Evolutionary conservation across 1,140 invertebrate species (phyloP).

Genomic region (Ruditapes philippinarum): DNA sequence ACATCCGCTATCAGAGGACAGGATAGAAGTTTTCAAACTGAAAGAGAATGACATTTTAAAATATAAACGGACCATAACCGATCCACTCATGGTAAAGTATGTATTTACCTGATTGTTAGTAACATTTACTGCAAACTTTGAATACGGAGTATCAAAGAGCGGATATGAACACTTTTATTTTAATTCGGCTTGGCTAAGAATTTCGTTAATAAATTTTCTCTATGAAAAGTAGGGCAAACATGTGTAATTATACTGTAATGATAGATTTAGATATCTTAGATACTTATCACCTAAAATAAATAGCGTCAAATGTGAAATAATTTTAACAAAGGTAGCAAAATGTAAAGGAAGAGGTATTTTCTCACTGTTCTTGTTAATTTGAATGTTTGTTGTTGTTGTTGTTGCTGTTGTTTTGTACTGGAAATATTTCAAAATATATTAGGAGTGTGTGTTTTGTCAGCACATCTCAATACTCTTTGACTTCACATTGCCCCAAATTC

Average conservation of each 20-base stretch:
- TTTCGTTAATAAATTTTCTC: neutral
- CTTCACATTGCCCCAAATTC: no score
- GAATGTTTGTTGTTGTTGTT: no score
- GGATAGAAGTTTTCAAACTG: slow-evolving; percentile 37
- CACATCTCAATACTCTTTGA: no score
- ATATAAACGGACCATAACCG: slow-evolving; percentile 22
- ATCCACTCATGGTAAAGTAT: neutral
- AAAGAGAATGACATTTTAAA: neutral
- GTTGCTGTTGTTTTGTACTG: no score
- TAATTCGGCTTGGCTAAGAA: neutral
- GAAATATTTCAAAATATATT: no score
- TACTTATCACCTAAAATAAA: no score
- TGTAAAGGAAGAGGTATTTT: no score
- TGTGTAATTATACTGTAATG: neutral
- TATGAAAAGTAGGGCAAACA: neutral
- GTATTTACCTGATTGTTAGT: neutral
- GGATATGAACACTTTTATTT: neutral
- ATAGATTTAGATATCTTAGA: no score
- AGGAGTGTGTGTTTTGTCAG: no score
- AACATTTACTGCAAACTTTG: neutral
- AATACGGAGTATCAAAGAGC: neutral
- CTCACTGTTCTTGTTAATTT: no score
- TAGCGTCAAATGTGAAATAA: no score
- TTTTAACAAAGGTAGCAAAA: no score
- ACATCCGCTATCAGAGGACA: slow-evolving; percentile 15